Evolutionary conservation across 2,797 vertebrate genomes (phyloP).

Genomic region (Syndactyla subalaris): DNA sequence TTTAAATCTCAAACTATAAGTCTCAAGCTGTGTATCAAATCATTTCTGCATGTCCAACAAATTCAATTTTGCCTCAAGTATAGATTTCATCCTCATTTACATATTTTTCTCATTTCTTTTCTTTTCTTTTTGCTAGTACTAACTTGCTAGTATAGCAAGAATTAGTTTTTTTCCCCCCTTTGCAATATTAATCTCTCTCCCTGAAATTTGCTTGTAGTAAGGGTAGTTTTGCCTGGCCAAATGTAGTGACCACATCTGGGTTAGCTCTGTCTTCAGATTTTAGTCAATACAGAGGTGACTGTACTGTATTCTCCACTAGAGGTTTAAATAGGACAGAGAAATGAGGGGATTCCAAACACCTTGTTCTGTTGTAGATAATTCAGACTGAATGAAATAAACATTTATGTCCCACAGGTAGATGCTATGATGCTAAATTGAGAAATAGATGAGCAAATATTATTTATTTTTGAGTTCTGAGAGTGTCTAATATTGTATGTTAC

Average conservation of each 20-base stretch:
- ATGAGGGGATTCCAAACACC: background rate
- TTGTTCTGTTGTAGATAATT: background rate
- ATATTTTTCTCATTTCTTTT: slow-evolving; percentile 1
- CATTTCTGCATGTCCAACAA: background rate
- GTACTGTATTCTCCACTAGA: background rate
- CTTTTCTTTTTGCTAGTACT: background rate
- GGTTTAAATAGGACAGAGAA: background rate
- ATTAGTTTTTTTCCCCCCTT: background rate
- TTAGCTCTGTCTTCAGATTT: background rate
- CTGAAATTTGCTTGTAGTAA: background rate
- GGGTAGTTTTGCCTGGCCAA: background rate
- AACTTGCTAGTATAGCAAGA: background rate
- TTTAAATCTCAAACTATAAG: slow-evolving; percentile 35
- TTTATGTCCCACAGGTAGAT: background rate
- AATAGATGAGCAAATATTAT: background rate
- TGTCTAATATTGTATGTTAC: background rate
- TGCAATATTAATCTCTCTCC: background rate
- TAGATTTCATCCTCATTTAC: background rate
- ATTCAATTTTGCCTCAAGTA: background rate
- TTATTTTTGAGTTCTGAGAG: background rate
- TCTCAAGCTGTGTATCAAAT: slow-evolving; percentile 9
- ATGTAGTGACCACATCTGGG: background rate
- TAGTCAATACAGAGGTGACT: background rate
- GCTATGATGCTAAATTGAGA: background rate
- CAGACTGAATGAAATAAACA: background rate